These are phyloP conservation scores for Empis livida DNA, from an alignment of 2,888 invertebrate genomes.

Conservation along the genomic window DNA sequence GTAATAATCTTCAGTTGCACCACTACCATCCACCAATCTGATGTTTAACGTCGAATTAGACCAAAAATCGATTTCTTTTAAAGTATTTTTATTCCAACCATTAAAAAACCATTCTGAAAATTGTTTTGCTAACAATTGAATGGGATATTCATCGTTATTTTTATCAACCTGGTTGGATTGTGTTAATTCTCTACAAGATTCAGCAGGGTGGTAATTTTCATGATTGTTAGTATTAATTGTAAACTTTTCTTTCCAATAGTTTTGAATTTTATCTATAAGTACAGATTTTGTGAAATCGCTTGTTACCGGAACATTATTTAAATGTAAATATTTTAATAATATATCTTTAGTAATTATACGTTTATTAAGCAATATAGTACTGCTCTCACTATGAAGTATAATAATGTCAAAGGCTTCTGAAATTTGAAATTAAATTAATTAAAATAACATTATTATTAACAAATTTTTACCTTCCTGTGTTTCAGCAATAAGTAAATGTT, in stretches of 20 bases:
- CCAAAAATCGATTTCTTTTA: conserved; percentile 43
- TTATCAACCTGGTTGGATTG: conserved; percentile 3
- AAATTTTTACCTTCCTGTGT: background rate
- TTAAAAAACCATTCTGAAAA: conserved; percentile 47
- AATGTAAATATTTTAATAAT: conserved; percentile 41
- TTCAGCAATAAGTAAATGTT: background rate
- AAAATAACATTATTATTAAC: background rate
- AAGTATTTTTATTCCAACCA: conserved; percentile 28
- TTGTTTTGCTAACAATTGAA: conserved; percentile 39
- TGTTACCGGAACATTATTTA: conserved; percentile 34
- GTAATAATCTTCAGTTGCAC: conserved; percentile 18
- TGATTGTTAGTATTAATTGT: background rate
- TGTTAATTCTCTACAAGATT: background rate
- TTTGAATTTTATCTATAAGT: conserved; percentile 36
- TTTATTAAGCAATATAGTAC: conserved; percentile 38
- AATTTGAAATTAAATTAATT: conserved; percentile 15
- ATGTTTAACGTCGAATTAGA: conserved; percentile 33
- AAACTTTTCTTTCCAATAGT: conserved; percentile 32
- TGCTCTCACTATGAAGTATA: conserved; percentile 37
- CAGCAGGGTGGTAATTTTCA: background rate
- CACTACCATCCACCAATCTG: conserved; percentile 17
- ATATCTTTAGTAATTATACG: conserved; percentile 41
- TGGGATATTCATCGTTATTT: conserved; percentile 20
- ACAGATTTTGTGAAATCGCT: conserved; percentile 39
- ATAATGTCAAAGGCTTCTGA: conserved; percentile 42